Evolutionary conservation across 1,140 invertebrate species (phyloP), one percentile per base, ranked within the genome.

Genomic region (Brachionus manjavacas): DNA sequence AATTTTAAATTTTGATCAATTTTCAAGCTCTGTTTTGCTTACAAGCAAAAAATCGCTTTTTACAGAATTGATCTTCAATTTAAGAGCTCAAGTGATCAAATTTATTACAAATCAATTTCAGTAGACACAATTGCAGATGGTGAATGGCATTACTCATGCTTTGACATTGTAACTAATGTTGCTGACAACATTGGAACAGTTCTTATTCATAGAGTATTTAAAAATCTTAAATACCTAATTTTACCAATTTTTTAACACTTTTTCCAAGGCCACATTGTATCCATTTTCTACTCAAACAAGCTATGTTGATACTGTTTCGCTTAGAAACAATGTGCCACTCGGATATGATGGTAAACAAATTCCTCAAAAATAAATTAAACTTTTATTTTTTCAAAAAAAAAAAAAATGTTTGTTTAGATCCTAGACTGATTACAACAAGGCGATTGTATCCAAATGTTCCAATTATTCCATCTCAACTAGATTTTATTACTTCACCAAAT

Each of bases 21-120:
- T 81, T 72, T 46, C 9, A 72, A 81, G 79, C 16, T 81, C 2
- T 81, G 79, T 43, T 81, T 64, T 81, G 79, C 79, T 16, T 81
- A 81, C 6, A 81, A 66, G 12, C 28, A 64, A 11, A 81, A 60
- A 12, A 81, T n/a, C 39, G n/a, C 35, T 20, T 25, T 43, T 1
- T 11, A 25, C 9, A 60, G 60, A 68, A n/a, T 81, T 35, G 31
- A 81, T 43, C 25, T 81, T 14, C 25, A 68, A 43, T 41, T 76
- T 49, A 76, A 64, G 41, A 25, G 23, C 11, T 23, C 25, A 7
- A 20, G 4, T 28, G 41, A 28, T 6, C 11, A 12, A 14, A 20
- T 31, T 64, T 12, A 55, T 64, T 64, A 60, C 23, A 43, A 39
- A 25, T 43, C 31, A 25, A 25, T 81, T 12, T 4, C 2, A 28